A percentile compares a stretch with the other conserved stretches of the same genome.
phyloP scores from a whole-genome alignment of 2,888 invertebrate species.

The Dynastes grantii region DNA sequence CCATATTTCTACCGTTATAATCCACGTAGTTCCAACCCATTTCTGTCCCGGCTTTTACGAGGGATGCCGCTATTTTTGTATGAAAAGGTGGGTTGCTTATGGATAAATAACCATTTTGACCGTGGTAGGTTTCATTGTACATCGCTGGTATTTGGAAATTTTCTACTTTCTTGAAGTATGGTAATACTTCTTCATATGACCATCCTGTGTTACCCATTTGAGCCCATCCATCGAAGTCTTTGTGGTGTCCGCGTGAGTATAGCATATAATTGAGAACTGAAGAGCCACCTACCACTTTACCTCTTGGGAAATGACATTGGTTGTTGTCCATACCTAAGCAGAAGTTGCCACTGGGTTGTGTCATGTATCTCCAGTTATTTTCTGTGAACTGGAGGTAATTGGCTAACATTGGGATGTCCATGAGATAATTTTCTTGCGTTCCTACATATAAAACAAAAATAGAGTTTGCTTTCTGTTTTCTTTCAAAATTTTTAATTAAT shows the following conservation, averaged over 20 bases:
- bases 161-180: conserved; percentile 88
- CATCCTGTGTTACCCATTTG: conserved; percentile 80
- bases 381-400: conserved; percentile 81
- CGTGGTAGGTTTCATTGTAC: conserved; percentile 71
- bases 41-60: conserved; percentile 77
- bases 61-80: conserved; percentile 76
- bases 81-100: conserved; percentile 75
- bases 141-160: conserved; percentile 89
- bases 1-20: conserved; percentile 76
- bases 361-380: conserved; percentile 88
- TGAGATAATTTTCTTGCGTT: conserved; percentile 77
- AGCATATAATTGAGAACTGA: conserved; percentile 93
- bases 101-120: conserved; percentile 74
- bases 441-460: conserved; percentile 67
- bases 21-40: conserved; percentile 78
- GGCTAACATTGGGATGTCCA: conserved; percentile 84
- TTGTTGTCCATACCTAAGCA: conserved; percentile 84
- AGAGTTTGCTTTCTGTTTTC: background rate
- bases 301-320: conserved; percentile 84
- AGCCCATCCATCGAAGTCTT: conserved; percentile 92
- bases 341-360: conserved; percentile 81
- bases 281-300: conserved; percentile 82
- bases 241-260: conserved; percentile 89
- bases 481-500: too few species aligned
- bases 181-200: conserved; percentile 84